Percentiles rank a stretch among this genome's conserved stretches.
phyloP scores from a whole-genome alignment of 2,797 vertebrate species.

The Odontamblyopus rebecca region DNA sequence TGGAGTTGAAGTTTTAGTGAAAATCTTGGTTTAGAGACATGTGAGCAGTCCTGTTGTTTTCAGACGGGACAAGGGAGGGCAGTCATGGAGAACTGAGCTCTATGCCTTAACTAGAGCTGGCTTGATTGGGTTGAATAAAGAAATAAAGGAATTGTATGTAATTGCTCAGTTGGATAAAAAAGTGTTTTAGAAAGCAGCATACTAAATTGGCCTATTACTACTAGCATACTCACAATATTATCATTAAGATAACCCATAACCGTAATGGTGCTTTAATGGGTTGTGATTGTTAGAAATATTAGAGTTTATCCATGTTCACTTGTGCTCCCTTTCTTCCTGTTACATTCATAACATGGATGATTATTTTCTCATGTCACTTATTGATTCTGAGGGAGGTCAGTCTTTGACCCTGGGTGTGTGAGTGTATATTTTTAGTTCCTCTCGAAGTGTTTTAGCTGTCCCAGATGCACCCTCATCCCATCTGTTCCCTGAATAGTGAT shows the following conservation, averaged over 20 bases:
- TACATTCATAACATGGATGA: constrained; percentile 25
- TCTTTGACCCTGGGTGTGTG: constrained; percentile 39
- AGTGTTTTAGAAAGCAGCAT: not conserved
- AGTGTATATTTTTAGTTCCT: constrained; percentile 62
- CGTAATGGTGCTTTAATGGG: constrained; percentile 21
- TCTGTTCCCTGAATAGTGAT: constrained; percentile 37
- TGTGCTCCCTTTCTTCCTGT: constrained; percentile 19
- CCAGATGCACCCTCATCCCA: constrained; percentile 33
- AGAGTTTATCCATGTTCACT: constrained; percentile 16
- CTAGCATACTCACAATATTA: not conserved
- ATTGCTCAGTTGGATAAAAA: not conserved
- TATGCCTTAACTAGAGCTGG: too few species aligned
- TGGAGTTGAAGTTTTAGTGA: too few species aligned
- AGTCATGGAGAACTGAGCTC: too few species aligned
- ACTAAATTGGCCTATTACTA: not conserved
- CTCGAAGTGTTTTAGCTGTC: constrained; percentile 50
- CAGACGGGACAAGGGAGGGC: too few species aligned
- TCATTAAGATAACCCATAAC: constrained; percentile 1
- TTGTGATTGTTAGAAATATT: constrained; percentile 20
- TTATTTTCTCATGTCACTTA: constrained; percentile 53
- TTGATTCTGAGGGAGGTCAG: constrained; percentile 58
- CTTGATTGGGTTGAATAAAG: too few species aligned
- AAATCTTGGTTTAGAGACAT: too few species aligned
- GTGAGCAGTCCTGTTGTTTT: too few species aligned
- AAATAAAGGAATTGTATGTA: too few species aligned